Evolutionary conservation across 2,113 vertebrate species (phyloP).

Genomic region (Vulpes lagopus): DNA sequence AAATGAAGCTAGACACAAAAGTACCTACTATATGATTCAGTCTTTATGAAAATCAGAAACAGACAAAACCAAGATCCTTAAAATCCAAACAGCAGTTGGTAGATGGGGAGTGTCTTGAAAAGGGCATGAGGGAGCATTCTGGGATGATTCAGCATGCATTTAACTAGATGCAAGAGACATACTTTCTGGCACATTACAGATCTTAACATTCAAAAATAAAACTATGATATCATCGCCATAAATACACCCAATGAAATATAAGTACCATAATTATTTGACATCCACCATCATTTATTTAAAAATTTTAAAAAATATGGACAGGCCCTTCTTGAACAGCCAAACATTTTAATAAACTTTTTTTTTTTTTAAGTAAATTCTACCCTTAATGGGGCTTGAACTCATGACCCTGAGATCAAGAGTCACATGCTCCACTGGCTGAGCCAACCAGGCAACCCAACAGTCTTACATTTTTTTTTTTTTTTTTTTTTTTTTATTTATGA

Average conservation of each 20-base stretch:
- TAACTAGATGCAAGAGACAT: constrained; percentile 8
- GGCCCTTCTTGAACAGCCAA: neutral
- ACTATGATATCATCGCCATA: neutral
- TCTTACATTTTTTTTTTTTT: neutral
- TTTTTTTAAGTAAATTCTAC: neutral
- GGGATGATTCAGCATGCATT: neutral
- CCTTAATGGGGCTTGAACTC: neutral
- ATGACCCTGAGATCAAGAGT: neutral
- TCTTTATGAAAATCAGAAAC: neutral
- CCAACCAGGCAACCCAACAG: neutral
- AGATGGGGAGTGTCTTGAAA: neutral
- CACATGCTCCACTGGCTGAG: neutral
- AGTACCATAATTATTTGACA: neutral
- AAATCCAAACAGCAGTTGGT: neutral
- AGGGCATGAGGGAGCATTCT: neutral
- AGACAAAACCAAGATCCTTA: neutral
- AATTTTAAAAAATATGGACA: neutral
- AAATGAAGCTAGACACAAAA: constrained; percentile 11
- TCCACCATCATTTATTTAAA: neutral
- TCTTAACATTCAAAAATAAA: constrained; percentile 46
- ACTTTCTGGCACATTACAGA: neutral
- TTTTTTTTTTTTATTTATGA: too few species aligned
- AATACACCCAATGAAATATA: constrained; percentile 26
- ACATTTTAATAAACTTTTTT: neutral
- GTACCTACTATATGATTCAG: neutral